phyloP scores from a whole-genome alignment of 2,113 vertebrate species.

The Phoxinus phoxinus region DNA sequence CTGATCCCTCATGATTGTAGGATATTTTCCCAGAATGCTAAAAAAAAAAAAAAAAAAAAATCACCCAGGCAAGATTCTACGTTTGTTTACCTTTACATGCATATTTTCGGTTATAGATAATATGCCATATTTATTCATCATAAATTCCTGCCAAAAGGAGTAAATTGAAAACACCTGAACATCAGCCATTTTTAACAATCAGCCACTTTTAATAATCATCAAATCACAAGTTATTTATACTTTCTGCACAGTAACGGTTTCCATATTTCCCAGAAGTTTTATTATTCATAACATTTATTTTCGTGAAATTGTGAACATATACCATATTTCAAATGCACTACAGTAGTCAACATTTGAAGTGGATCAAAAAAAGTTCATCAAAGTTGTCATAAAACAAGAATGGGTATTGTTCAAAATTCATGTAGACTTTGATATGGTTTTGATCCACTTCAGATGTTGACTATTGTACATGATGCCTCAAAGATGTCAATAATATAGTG shows the following conservation, averaged over 20 bases:
- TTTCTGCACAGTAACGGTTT: background rate
- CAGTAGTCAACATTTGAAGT: too few relatives aligned
- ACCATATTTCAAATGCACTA: background rate
- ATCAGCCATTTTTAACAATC: background rate
- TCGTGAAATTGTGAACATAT: background rate
- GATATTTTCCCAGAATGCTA: constrained; percentile 32
- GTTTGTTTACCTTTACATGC: constrained; percentile 27
- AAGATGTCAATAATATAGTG: background rate
- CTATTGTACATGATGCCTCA: background rate
- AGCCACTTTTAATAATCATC: background rate
- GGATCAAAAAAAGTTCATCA: too few relatives aligned
- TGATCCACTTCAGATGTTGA: too few relatives aligned
- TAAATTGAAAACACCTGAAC: background rate
- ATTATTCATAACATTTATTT: background rate
- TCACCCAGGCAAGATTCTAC: background rate
- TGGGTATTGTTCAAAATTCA: too few relatives aligned
- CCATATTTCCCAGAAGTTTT: background rate
- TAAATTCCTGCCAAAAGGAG: background rate
- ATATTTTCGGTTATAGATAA: background rate
- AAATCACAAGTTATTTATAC: background rate
- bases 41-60: background rate
- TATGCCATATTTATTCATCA: background rate
- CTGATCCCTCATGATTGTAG: constrained; percentile 45
- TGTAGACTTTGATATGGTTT: too few relatives aligned
- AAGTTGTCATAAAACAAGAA: too few relatives aligned